Base-by-base conservation (phyloP, 2,888 invertebrate genomes). In the Drosophila pegasa region DNA sequence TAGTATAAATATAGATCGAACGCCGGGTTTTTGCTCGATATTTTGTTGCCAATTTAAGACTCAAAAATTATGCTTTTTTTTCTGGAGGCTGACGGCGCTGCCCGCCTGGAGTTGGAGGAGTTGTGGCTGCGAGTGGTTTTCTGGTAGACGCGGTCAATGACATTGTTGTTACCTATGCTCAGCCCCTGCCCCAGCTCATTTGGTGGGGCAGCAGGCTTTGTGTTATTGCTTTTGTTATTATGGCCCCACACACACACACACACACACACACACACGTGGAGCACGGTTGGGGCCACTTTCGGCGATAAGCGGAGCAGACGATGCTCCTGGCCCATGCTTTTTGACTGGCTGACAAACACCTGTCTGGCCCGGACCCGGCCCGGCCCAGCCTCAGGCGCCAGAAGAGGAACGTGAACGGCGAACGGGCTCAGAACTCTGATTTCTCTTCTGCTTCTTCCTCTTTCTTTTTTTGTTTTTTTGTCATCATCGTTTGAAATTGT, bases 401-500 rank as follows among this genome's bases (percentile, higher is more conserved):
- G 22, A 18, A 14, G 14, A 45, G n/a, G 27, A 9, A 1, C 27
- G 25, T 45, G 16, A 35, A 6, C 35, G 27, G 41, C 9, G 8
- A 6, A 10, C 45, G 29, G 52, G 55, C 47, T 37, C 20, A 37
- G 40, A 6, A 27, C 52, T n/a, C 33, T 9, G 33, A 22, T 41
- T 29, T 31, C 37, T 60, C 45, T 43, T 72, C 62, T 75, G 74
- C 25, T 25, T 8, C 8, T 29, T 29, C 8, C 8, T 8, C 8
- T 43, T 29, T 27, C 37, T 60, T 48, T 43, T 75, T 60, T 75
- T 71, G 63, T 76, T 87, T 84, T 87, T 87, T 85, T 77, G 59
- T 69, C 87, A 77, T 77, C 82, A 68, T 71, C 80, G 83, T 82
- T 78, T 85, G 76, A 81, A 84, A 80, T 76, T 84, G 87, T 88